phyloP scores from a whole-genome alignment of 2,113 vertebrate species.

The Forbesichthys papilliferus region DNA sequence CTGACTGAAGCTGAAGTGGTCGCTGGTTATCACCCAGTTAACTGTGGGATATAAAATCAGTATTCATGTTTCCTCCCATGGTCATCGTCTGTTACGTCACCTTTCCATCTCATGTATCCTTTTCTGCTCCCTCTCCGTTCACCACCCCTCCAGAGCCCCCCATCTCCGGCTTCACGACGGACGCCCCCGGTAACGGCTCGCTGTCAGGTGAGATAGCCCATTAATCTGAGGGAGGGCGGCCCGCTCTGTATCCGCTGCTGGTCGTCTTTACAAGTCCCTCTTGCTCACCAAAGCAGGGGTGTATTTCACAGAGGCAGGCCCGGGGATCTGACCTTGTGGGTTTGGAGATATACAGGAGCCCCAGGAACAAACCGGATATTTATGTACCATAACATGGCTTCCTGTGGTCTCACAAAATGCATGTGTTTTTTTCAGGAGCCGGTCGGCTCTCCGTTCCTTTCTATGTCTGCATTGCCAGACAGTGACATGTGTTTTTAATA shows the following conservation, averaged over 20 bases:
- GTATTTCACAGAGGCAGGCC: conserved; percentile 36
- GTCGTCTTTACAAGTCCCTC: conserved; percentile 45
- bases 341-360: conserved; percentile 51
- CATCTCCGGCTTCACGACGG: conserved; percentile 52
- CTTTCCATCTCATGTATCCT: conserved; percentile 43
- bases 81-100: conserved; percentile 31
- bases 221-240: conserved; percentile 11
- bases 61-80: conserved; percentile 12
- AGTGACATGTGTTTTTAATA: conserved; percentile 45
- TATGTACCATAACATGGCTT: conserved; percentile 57
- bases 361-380: conserved; percentile 47
- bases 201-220: conserved; percentile 70
- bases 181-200: conserved; percentile 70
- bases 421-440: conserved; percentile 37
- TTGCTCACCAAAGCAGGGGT: conserved; percentile 13
- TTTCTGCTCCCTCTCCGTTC: conserved; percentile 58
- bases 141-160: conserved; percentile 65
- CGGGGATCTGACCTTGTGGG: conserved; percentile 32
- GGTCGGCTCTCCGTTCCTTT: conserved; percentile 15
- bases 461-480: conserved; percentile 34
- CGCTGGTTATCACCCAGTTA: too few relatives aligned
- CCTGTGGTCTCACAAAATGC: conserved; percentile 56
- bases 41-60: too few relatives aligned
- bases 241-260: conserved; percentile 16
- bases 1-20: too few relatives aligned